Conservation (phyloP, 2,888 invertebrate species). For the Acanthopleura granulata region DNA sequence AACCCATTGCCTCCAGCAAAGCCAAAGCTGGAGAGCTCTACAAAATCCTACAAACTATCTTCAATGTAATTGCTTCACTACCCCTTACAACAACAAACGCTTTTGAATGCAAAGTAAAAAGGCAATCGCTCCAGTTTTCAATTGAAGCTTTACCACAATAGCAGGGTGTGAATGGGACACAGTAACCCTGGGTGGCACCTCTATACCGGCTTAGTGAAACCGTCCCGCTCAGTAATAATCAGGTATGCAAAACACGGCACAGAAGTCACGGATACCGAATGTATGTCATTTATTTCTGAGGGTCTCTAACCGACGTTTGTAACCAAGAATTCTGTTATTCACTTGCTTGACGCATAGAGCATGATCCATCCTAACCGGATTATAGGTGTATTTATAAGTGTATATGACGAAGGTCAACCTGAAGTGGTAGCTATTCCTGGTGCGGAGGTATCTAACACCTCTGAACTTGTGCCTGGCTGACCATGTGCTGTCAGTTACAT, state of each 20-base stretch:
- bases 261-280: background rate
- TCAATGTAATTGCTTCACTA: background rate
- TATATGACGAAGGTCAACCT: no score
- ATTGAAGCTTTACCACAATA: background rate
- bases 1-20: background rate
- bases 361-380: no score
- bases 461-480: no score
- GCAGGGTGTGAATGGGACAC: background rate
- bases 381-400: no score
- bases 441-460: no score
- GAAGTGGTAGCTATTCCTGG: no score
- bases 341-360: no score
- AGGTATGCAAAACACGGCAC: background rate
- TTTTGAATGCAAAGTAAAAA: background rate
- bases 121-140: slow-evolving; percentile 7
- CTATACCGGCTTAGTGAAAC: background rate
- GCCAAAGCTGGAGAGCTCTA: background rate
- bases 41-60: slow-evolving; percentile 13
- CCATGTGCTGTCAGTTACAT: no score
- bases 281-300: background rate
- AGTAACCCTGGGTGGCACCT: no score
- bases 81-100: background rate
- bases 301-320: background rate
- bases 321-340: no score
- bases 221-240: background rate